These are phyloP conservation scores for Tribolium freemani DNA, from an alignment of 2,888 invertebrate species.

Conservation along the genomic window DNA sequence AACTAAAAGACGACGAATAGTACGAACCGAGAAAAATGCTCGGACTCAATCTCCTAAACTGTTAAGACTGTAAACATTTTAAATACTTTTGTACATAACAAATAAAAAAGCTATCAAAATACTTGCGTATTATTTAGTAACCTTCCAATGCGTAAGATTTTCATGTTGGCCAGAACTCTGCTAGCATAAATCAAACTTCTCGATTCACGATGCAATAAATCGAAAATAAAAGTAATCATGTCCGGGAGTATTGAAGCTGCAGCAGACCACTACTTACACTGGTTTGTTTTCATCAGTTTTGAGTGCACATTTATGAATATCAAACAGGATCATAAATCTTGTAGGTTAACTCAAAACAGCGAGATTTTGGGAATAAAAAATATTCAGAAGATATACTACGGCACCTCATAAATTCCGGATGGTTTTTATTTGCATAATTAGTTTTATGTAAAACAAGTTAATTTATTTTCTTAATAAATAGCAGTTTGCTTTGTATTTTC, in stretches of 20 bases:
- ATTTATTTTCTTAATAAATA: conserved; percentile 17
- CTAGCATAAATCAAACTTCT: not conserved
- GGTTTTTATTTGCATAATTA: conserved; percentile 23
- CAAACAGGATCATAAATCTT: conserved; percentile 28
- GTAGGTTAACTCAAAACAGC: conserved; percentile 5
- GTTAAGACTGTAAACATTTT: not conserved
- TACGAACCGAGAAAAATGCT: not conserved
- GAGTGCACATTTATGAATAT: conserved; percentile 30
- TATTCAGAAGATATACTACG: not conserved
- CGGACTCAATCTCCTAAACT: not conserved
- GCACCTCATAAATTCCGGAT: not conserved
- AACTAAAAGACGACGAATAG: not conserved
- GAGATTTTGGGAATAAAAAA: not conserved
- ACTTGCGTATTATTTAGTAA: too few species aligned
- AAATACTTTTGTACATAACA: not conserved
- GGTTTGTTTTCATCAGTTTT: conserved; percentile 4
- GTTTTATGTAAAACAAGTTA: conserved; percentile 3
- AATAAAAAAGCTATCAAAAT: too few species aligned
- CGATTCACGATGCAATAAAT: not conserved
- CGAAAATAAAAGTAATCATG: not conserved
- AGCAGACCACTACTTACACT: not conserved
- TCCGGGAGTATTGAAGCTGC: not conserved
- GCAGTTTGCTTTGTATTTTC: not conserved
- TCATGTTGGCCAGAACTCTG: not conserved
- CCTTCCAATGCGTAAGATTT: too few species aligned